Evolutionary conservation across 2,113 vertebrate genomes (phyloP).

Genomic region (Cygnus atratus): DNA sequence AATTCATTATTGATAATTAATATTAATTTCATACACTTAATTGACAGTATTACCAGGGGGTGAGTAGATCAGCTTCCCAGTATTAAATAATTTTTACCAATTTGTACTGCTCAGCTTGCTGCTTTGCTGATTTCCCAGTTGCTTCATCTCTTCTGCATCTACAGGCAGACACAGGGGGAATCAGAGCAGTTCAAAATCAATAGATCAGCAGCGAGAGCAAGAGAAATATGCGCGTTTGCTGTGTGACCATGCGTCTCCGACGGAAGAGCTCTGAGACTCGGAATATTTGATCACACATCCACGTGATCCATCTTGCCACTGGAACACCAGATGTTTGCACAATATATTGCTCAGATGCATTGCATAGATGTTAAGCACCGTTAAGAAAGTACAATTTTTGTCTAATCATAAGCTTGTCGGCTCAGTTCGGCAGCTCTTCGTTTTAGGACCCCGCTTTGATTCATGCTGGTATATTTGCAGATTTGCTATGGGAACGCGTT

Average conservation of each 20-base stretch:
- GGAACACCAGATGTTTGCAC: background rate
- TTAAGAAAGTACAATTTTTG: background rate
- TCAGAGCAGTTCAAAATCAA: background rate
- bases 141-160: constrained; percentile 45
- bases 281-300: background rate
- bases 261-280: background rate
- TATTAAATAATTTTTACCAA: constrained; percentile 66
- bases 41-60: constrained; percentile 49
- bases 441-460: background rate
- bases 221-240: background rate
- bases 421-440: background rate
- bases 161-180: background rate
- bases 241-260: background rate
- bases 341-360: background rate
- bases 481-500: background rate
- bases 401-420: background rate
- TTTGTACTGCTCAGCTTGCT: constrained; percentile 56
- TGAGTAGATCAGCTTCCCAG: constrained; percentile 20
- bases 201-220: background rate
- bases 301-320: background rate
- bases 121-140: constrained; percentile 65
- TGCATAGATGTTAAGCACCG: background rate
- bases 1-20: constrained; percentile 61
- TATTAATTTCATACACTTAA: constrained; percentile 65
- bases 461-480: background rate